Evolutionary conservation across 2,797 vertebrate genomes (phyloP).

Genomic region (Melanotaenia nigrans): DNA sequence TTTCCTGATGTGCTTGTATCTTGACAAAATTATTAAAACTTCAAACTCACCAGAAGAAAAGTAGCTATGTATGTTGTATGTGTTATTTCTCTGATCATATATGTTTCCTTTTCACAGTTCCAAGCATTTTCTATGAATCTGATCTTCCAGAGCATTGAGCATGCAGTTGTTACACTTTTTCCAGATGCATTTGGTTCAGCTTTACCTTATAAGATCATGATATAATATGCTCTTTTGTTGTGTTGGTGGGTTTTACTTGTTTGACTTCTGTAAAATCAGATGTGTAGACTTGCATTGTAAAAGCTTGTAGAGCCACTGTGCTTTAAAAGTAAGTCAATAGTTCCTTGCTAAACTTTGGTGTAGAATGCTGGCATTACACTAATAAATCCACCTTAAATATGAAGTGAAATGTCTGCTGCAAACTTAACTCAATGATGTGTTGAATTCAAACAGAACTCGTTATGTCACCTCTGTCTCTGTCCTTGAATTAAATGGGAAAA

Average conservation of each 20-base stretch:
- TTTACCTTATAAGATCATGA: slow-evolving; percentile 42
- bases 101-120: slow-evolving; percentile 52
- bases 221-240: slow-evolving; percentile 58
- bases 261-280: slow-evolving; percentile 50
- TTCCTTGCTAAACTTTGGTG: slow-evolving; percentile 64
- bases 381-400: slow-evolving; percentile 76
- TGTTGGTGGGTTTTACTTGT: slow-evolving; percentile 63
- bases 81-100: slow-evolving; percentile 50
- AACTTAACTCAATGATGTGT: slow-evolving; percentile 31
- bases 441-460: slow-evolving; percentile 16
- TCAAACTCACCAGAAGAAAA: slow-evolving; percentile 50
- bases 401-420: slow-evolving; percentile 55
- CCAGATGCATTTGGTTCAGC: slow-evolving; percentile 60
- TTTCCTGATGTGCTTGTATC: slow-evolving; percentile 69
- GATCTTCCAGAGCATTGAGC: slow-evolving; percentile 75
- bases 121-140: slow-evolving; percentile 76
- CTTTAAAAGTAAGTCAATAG: slow-evolving; percentile 56
- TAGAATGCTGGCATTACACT: slow-evolving; percentile 62
- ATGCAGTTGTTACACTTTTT: slow-evolving; percentile 67
- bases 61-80: slow-evolving; percentile 69
- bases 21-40: slow-evolving; percentile 59
- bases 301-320: slow-evolving; percentile 49
- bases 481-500: slow-evolving; percentile 5
- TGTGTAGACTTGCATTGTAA: slow-evolving; percentile 56
- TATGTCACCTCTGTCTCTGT: slow-evolving; percentile 11